Evolutionary conservation across 35 echinoderm and acorn worm species (phyloP).

Genomic region (Apostichopus parvimensis): DNA sequence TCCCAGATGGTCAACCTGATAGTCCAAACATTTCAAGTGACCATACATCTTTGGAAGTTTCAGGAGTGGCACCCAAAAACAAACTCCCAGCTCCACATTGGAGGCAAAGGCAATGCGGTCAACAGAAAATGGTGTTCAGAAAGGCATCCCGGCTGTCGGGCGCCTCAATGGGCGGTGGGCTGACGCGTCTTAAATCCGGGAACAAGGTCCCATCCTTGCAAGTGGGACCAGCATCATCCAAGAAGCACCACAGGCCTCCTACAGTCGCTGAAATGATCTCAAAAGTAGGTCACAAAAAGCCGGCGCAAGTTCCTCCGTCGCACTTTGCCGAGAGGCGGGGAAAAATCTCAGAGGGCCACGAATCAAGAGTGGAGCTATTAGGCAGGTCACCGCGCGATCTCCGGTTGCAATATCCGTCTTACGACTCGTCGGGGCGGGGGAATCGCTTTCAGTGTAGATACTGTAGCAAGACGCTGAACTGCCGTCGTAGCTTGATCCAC

Average conservation of each 20-base stretch:
- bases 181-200: background rate
- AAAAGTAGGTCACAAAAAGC: background rate
- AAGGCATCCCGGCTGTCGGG: background rate
- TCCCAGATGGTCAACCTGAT: background rate
- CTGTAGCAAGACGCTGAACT: conserved; percentile 30
- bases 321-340: background rate
- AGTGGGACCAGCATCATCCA: background rate
- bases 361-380: background rate
- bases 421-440: background rate
- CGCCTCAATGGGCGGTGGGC: background rate
- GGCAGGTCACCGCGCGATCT: background rate
- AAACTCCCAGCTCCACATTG: background rate
- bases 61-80: background rate
- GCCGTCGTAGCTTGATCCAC: background rate
- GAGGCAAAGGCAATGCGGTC: background rate
- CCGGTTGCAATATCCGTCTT: background rate
- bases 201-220: background rate
- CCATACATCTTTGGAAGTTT: background rate
- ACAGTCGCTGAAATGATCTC: background rate
- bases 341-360: background rate
- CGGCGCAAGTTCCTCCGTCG: background rate
- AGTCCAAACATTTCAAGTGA: background rate
- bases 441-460: conserved; percentile 38
- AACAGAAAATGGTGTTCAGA: background rate
- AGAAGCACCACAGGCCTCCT: background rate